These are phyloP conservation scores for Leptopterna dolabrata DNA, from an alignment of 2,888 invertebrate species.

Conservation along the genomic window DNA sequence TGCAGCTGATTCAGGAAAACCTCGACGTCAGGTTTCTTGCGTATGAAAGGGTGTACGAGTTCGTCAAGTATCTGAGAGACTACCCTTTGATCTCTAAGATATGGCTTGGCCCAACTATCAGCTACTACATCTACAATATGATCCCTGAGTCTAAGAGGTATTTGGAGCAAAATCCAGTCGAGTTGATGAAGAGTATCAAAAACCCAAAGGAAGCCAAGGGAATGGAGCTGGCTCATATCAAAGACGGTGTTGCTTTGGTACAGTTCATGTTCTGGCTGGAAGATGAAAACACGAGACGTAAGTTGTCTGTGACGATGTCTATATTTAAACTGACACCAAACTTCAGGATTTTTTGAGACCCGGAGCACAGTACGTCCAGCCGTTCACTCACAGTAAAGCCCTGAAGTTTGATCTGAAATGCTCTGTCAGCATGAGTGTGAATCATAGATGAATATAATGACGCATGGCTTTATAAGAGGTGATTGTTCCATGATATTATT, in stretches of 20 bases:
- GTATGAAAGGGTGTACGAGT: conserved; percentile 71
- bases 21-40: conserved; percentile 70
- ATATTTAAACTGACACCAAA: too few species aligned
- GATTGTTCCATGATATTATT: too few species aligned
- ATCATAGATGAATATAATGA: too few species aligned
- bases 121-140: conserved; percentile 61
- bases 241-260: conserved; percentile 85
- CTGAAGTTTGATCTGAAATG: too few species aligned
- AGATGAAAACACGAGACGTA: conserved; percentile 67
- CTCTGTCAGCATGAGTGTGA: too few species aligned
- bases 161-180: conserved; percentile 81
- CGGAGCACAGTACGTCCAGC: too few species aligned
- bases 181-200: conserved; percentile 87
- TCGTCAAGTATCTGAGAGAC: conserved; percentile 67
- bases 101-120: conserved; percentile 45
- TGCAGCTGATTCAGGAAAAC: conserved; percentile 73
- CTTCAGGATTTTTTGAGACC: too few species aligned
- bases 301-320: too few species aligned
- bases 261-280: conserved; percentile 89
- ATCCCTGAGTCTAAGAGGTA: conserved; percentile 68
- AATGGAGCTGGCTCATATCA: conserved; percentile 82
- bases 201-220: conserved; percentile 84
- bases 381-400: too few species aligned
- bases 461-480: too few species aligned
- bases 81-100: conserved; percentile 22